These are phyloP conservation scores for Decapterus maruadsi DNA, from an alignment of 2,797 vertebrate species.

Conservation along the genomic window DNA sequence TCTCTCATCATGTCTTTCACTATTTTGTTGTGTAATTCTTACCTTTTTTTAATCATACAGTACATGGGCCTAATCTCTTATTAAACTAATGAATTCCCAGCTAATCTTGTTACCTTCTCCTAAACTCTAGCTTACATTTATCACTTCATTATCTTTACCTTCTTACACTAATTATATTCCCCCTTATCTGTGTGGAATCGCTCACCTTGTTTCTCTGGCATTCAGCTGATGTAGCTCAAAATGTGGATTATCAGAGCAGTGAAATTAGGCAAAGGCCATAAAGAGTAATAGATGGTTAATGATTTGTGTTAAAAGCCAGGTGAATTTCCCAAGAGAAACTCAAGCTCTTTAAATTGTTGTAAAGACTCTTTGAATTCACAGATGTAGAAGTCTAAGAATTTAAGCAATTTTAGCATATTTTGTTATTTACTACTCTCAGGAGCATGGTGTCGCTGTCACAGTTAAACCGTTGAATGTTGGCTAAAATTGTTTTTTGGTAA, in stretches of 20 bases:
- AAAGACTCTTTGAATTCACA: too few relatives aligned
- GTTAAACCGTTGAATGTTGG: conserved; percentile 57
- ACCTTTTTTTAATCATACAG: conserved; percentile 51
- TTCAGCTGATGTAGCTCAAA: conserved; percentile 56
- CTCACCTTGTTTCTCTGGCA: conserved; percentile 47
- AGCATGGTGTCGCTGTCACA: conserved; percentile 22
- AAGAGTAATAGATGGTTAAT: conserved; percentile 23
- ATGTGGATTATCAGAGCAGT: conserved; percentile 51
- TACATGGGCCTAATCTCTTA: conserved; percentile 46
- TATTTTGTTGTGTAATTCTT: conserved; percentile 35
- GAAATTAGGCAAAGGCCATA: conserved; percentile 33
- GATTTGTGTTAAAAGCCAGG: conserved; percentile 17
- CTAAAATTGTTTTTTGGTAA: conserved; percentile 67
- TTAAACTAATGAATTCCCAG: conserved; percentile 49
- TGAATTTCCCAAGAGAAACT: conserved; percentile 10
- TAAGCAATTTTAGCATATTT: conserved; percentile 14
- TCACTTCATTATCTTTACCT: conserved; percentile 70
- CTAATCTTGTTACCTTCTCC: conserved; percentile 61
- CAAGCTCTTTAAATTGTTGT: too few relatives aligned
- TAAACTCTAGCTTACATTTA: conserved; percentile 57
- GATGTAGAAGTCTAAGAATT: conserved; percentile 16
- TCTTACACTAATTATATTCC: conserved; percentile 67
- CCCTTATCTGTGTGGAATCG: conserved; percentile 65
- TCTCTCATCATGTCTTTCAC: conserved; percentile 14
- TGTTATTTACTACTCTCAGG: conserved; percentile 26